Evolutionary conservation across 2,888 invertebrate genomes (phyloP), one percentile per base, ranked within the genome.

Genomic region (Melanostoma scalare): DNA sequence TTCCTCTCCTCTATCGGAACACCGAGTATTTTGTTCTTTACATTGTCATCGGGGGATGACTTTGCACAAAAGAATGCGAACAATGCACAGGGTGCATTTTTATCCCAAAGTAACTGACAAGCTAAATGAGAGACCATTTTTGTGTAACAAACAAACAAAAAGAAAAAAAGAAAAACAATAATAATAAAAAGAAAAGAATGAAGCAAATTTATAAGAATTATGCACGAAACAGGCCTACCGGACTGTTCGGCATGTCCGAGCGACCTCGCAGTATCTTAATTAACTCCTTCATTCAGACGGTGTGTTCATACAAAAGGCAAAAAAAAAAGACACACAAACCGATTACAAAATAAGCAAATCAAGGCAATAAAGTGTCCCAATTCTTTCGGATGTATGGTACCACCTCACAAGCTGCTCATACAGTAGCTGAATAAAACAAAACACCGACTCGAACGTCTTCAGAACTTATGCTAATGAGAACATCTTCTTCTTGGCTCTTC

Each of bases 351-450:
- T 78, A 75, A 84, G 84, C 79, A 84, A 79, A 84, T 84, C 79
- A 71, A 84, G 71, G 84, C 79, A 79, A 84, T 84, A 79, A 84
- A 84, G 65, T 84, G 84, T 84, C 79, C 84, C 84, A 84, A 75
- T 79, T 84, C 79, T 53, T 58, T 68, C 42, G 60, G 61, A 80
- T 63, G 42, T 60, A 10, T 52, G 79, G 75, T 50, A 60, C 60
- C 67, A 84, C 84, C 84, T 84, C 84, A 84, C 84, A 84, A 71
- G 84, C 84, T 84, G 84, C 84, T 84, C 84, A 84, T 74, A 84
- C 84, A 79, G 84, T 84, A 84, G 84, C 84, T 71, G 55, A 84
- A 82, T 77, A 82, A 73, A 82, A 84, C 69, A 84, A 73, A 52
- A 56, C 67, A 52, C 60, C 52, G 10, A 53, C 20, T 33, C 75